These are phyloP conservation scores for Acanthisitta chloris DNA, from an alignment of 2,113 vertebrate species.

Conservation along the genomic window DNA sequence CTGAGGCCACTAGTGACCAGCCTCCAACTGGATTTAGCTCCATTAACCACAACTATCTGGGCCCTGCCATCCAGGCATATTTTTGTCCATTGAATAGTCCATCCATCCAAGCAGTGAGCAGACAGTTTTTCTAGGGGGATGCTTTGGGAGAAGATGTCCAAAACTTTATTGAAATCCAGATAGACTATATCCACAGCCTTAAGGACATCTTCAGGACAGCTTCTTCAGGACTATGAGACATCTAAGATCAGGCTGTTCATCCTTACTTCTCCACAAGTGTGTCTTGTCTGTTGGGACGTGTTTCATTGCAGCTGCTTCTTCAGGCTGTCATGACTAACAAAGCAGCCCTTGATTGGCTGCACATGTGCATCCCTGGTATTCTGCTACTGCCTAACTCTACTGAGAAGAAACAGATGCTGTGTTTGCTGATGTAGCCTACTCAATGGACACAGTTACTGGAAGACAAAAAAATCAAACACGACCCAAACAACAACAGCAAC, in stretches of 20 bases:
- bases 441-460: neutral
- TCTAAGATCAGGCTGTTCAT: neutral
- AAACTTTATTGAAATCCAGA: no score
- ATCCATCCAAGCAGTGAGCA: no score
- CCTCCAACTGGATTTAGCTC: no score
- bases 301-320: neutral
- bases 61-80: no score
- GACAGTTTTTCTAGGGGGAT: no score
- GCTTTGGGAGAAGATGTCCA: no score
- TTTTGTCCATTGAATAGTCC: no score
- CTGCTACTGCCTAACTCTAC: neutral
- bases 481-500: neutral
- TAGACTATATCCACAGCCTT: no score
- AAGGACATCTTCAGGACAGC: no score
- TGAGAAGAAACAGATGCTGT: neutral
- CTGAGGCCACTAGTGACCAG: no score
- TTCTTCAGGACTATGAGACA: neutral
- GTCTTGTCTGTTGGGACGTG: neutral
- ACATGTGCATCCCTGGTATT: rapidly evolving
- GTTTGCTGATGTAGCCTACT: neutral
- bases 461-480: neutral
- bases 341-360: neutral
- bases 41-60: no score
- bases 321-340: neutral
- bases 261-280: neutral